A percentile compares a stretch with the other conserved stretches of the same genome.
phyloP scores from a whole-genome alignment of 1,140 invertebrate species.

The Gonatopus flavifemur region DNA sequence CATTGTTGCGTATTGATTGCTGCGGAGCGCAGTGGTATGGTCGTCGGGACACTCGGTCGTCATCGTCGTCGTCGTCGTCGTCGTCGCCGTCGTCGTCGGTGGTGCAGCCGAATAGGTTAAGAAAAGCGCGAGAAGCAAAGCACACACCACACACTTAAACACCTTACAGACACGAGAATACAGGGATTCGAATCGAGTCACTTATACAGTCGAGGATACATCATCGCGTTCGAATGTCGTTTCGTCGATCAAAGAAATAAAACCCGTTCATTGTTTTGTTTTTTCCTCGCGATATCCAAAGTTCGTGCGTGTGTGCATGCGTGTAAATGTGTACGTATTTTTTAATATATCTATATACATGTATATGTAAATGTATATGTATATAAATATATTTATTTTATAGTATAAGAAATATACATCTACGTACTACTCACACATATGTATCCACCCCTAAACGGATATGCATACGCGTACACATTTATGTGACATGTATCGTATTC shows the following conservation, averaged over 20 bases:
- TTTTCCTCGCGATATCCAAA: conserved; percentile 5
- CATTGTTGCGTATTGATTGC: conserved; percentile 60
- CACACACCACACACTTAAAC: no score
- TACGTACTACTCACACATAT: background rate
- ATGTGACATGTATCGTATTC: no score
- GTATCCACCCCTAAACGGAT: no score
- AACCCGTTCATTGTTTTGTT: conserved; percentile 6
- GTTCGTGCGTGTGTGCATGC: conserved; percentile 17
- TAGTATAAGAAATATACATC: background rate
- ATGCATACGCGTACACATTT: conserved; percentile 1
- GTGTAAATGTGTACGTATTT: conserved; percentile 13
- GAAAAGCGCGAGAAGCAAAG: conserved; percentile 23
- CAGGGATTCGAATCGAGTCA: no score
- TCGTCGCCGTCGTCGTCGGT: conserved; percentile 35
- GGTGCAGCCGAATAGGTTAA: conserved; percentile 30
- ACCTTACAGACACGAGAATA: no score
- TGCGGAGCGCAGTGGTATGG: conserved; percentile 46
- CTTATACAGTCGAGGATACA: conserved; percentile 6
- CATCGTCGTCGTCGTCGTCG: conserved; percentile 46
- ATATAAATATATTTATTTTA: conserved; percentile 9
- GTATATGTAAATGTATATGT: conserved; percentile 2
- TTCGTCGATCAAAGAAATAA: background rate
- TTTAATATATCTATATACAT: background rate
- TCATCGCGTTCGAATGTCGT: background rate
- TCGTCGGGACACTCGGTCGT: conserved; percentile 47